Conservation (phyloP, 2,113 vertebrate species). For the Eulacestoma nigropectus region DNA sequence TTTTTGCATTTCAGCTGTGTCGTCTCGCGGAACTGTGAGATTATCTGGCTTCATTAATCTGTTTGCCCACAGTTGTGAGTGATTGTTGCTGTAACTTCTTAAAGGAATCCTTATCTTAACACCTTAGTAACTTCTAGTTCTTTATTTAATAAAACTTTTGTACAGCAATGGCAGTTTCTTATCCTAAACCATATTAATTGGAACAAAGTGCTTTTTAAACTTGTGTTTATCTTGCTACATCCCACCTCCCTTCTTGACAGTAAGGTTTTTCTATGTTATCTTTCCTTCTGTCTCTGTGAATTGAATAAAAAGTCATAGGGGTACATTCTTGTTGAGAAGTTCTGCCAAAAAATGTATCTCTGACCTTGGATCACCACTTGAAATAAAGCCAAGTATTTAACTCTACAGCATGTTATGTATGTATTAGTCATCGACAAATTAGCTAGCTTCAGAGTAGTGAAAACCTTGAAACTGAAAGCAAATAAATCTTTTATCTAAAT, state of each 20-base stretch:
- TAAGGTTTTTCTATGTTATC: conserved; percentile 63
- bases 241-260: conserved; percentile 60
- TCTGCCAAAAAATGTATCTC: conserved; percentile 79
- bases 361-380: conserved; percentile 78
- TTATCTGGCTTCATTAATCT: conserved; percentile 55
- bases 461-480: conserved; percentile 80
- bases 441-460: conserved; percentile 62
- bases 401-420: conserved; percentile 62
- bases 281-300: conserved; percentile 65
- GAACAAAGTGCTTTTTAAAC: conserved; percentile 57
- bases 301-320: conserved; percentile 63
- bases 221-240: conserved; percentile 64
- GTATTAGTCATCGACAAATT: conserved; percentile 71
- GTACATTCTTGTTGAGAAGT: conserved; percentile 68
- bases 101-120: conserved; percentile 63
- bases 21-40: neutral
- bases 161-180: conserved; percentile 37
- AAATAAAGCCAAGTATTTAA: conserved; percentile 70
- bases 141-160: conserved; percentile 29
- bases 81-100: conserved; percentile 52
- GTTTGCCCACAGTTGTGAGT: conserved; percentile 53
- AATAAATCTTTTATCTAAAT: conserved; percentile 82
- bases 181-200: conserved; percentile 71
- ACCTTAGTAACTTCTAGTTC: conserved; percentile 61
- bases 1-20: conserved; percentile 36